These are phyloP conservation scores for Zaprionus bogoriensis DNA, from an alignment of 2,888 invertebrate species.

Conservation along the genomic window DNA sequence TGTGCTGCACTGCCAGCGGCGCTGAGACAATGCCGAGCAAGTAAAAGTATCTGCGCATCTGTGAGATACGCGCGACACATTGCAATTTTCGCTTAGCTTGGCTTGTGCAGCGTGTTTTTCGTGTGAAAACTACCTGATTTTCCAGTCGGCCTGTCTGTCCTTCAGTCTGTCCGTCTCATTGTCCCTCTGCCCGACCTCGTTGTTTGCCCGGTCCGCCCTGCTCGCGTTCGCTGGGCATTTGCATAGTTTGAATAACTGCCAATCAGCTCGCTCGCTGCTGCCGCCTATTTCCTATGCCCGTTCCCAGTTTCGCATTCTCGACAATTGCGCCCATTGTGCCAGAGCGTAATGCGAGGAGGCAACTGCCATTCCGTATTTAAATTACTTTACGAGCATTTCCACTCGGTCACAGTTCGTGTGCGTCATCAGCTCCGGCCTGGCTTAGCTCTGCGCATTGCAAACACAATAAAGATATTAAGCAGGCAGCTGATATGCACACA, in stretches of 20 bases:
- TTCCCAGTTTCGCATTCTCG: constrained; percentile 30
- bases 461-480: constrained; percentile 68
- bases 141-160: constrained; percentile 31
- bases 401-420: constrained; percentile 42
- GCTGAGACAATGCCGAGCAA: constrained; percentile 31
- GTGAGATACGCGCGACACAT: constrained; percentile 56
- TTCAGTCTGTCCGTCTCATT: background rate
- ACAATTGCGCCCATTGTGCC: constrained; percentile 69
- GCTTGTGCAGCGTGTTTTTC: constrained; percentile 30
- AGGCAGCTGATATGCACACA: constrained; percentile 33
- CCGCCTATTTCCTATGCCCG: constrained; percentile 28
- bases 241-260: constrained; percentile 62
- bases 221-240: constrained; percentile 29
- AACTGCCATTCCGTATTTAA: constrained; percentile 64
- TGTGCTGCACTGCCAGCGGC: no score
- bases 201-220: background rate
- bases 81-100: constrained; percentile 20
- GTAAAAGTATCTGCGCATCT: constrained; percentile 48
- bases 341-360: constrained; percentile 30
- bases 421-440: constrained; percentile 47
- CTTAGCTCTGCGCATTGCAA: constrained; percentile 30
- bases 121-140: constrained; percentile 74
- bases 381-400: constrained; percentile 67
- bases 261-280: constrained; percentile 60
- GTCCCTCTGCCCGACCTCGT: background rate